A percentile compares a stretch with the other conserved stretches of the same genome.
phyloP scores from a whole-genome alignment of 2,797 vertebrate genomes.

The Numenius phaeopus region DNA sequence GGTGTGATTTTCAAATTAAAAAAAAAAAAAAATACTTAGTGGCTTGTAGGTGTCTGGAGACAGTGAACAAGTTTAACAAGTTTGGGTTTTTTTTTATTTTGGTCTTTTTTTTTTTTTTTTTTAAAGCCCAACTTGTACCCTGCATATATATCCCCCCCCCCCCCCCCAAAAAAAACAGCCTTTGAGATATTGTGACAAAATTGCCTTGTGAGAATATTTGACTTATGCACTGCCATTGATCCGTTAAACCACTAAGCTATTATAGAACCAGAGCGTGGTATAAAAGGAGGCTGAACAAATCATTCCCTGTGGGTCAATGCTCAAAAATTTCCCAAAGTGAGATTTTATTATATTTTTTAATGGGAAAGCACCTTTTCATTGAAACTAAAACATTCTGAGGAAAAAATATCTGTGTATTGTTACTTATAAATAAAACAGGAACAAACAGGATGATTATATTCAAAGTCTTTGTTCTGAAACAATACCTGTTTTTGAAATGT shows the following conservation, averaged over 20 bases:
- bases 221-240: background rate
- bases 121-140: background rate
- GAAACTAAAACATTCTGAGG: background rate
- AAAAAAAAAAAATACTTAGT: background rate
- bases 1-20: background rate
- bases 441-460: background rate
- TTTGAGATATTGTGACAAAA: background rate
- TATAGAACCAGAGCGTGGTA: background rate
- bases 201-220: background rate
- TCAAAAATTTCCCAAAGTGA: background rate
- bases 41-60: background rate
- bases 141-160: background rate
- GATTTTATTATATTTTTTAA: background rate
- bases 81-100: background rate
- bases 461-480: background rate
- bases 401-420: background rate
- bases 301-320: background rate
- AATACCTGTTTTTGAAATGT: background rate
- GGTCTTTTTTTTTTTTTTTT: background rate
- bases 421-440: background rate
- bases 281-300: background rate
- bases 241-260: background rate
- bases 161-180: background rate
- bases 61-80: background rate
- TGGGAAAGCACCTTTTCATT: background rate